Evolutionary conservation across 2,113 vertebrate genomes (phyloP).

Genomic region (Podarcis cretensis): DNA sequence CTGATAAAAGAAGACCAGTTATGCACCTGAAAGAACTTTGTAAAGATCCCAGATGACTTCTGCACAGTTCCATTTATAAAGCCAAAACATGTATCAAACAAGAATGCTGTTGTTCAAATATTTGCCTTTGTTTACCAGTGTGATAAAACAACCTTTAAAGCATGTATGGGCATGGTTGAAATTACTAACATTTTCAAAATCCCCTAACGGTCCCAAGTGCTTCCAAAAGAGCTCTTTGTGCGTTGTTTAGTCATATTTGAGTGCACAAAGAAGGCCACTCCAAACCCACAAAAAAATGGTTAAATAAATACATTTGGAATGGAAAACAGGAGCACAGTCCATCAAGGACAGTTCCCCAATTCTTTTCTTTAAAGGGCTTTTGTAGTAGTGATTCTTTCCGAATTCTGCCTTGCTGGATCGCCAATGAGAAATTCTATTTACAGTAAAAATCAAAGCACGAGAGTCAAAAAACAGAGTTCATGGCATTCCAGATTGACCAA

Average conservation of each 20-base stretch:
- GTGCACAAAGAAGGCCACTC: neutral
- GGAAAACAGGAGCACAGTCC: neutral
- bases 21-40: neutral
- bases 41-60: neutral
- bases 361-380: neutral
- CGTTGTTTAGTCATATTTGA: neutral
- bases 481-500: neutral
- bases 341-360: neutral
- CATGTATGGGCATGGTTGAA: neutral
- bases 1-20: neutral
- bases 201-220: neutral
- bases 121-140: conserved; percentile 6
- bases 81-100: neutral
- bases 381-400: neutral
- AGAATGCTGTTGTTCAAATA: conserved; percentile 2
- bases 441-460: neutral
- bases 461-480: neutral
- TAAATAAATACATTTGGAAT: neutral
- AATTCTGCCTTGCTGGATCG: neutral
- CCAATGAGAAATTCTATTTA: neutral
- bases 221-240: neutral
- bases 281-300: neutral
- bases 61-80: neutral
- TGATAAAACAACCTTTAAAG: neutral
- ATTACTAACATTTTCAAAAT: neutral